These are phyloP conservation scores for Myripristis jacobus DNA, from an alignment of 2,797 vertebrate species.

Conservation along the genomic window DNA sequence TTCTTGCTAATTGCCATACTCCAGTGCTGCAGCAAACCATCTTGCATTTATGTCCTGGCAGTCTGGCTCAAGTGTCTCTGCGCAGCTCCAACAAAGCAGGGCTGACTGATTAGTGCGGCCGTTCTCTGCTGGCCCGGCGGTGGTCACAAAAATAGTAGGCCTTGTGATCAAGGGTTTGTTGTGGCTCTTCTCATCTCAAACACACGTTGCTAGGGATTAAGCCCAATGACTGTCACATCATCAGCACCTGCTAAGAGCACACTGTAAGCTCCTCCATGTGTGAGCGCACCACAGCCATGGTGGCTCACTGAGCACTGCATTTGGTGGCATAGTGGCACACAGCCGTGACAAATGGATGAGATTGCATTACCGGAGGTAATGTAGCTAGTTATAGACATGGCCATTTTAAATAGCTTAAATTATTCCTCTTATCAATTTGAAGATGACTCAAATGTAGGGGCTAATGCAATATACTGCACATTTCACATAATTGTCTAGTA, in stretches of 20 bases:
- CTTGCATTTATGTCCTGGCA: conserved; percentile 22
- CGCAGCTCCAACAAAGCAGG: conserved; percentile 5
- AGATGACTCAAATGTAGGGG: not conserved
- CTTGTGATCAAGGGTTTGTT: conserved; percentile 23
- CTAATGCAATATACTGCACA: conserved; percentile 33
- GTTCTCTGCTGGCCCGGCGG: not conserved
- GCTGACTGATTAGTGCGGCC: conserved; percentile 23
- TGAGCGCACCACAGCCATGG: not conserved
- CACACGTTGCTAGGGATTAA: not conserved
- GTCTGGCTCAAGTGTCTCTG: conserved; percentile 33
- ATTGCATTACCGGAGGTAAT: not conserved
- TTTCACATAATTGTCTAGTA: conserved; percentile 18
- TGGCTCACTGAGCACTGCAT: not conserved
- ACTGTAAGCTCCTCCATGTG: not conserved
- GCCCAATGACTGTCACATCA: conserved; percentile 15
- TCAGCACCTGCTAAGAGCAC: conserved; percentile 14
- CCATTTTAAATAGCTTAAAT: too few relatives aligned
- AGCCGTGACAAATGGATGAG: conserved; percentile 10
- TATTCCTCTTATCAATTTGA: not conserved
- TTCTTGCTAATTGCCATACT: conserved; percentile 52
- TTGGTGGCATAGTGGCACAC: not conserved
- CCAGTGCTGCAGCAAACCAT: conserved; percentile 17
- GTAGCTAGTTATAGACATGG: not conserved
- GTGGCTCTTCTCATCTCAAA: conserved; percentile 1
- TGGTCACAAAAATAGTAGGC: not conserved